Conservation (phyloP, 2,888 invertebrate species). For the Gortyna flavago region DNA sequence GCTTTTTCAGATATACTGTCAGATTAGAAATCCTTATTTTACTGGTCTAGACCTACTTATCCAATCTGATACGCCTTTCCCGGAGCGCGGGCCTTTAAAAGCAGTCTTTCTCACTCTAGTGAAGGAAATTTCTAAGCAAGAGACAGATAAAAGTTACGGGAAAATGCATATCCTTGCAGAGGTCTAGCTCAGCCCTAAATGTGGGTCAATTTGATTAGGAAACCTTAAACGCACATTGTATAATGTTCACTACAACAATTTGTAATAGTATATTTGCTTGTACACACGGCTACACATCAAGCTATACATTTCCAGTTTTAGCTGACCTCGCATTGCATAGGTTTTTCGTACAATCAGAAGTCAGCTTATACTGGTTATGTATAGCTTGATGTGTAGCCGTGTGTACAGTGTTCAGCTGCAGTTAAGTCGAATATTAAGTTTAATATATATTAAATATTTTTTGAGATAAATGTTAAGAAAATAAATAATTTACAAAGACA, state of each 20-base stretch:
- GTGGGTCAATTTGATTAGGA: not conserved
- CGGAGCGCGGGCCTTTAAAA: not conserved
- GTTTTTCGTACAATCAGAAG: too few relatives aligned
- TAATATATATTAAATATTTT: slow-evolving; percentile 78
- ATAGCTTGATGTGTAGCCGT: too few relatives aligned
- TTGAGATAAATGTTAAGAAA: slow-evolving; percentile 77
- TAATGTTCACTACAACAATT: slow-evolving; percentile 15
- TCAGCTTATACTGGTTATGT: too few relatives aligned
- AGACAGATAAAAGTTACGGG: not conserved
- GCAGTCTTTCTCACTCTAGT: not conserved
- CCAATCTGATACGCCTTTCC: not conserved
- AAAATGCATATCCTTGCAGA: not conserved
- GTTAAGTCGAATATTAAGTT: slow-evolving; percentile 59
- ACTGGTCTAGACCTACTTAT: not conserved
- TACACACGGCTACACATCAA: too few relatives aligned
- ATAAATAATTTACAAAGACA: slow-evolving; percentile 54
- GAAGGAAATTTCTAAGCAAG: not conserved
- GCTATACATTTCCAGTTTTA: too few relatives aligned
- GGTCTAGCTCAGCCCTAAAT: not conserved
- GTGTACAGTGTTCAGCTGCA: slow-evolving; percentile 43
- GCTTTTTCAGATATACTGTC: not conserved
- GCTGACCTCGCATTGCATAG: too few relatives aligned
- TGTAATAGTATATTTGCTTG: slow-evolving; percentile 33
- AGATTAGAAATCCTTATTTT: not conserved
- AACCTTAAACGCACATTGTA: not conserved